Percentiles rank a stretch among this genome's conserved stretches.
phyloP scores from a whole-genome alignment of 2,888 invertebrate species.

The Diaphora mendica region DNA sequence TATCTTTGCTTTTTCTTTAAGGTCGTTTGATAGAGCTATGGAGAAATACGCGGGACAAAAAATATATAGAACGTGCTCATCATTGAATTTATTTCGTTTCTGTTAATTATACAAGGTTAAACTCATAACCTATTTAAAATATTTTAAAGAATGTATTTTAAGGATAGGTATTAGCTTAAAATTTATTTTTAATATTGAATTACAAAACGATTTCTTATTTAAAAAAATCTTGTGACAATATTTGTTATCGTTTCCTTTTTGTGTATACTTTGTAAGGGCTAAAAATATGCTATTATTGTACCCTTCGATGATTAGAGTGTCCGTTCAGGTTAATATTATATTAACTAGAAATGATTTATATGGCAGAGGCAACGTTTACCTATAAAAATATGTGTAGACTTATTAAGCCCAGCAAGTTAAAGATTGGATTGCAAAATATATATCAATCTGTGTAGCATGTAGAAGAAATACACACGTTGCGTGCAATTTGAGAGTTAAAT shows the following conservation, averaged over 20 bases:
- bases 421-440: background rate
- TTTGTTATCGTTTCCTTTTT: background rate
- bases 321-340: too few relatives aligned
- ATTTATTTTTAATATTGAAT: background rate
- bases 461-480: background rate
- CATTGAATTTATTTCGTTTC: constrained; percentile 1
- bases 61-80: constrained; percentile 9
- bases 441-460: background rate
- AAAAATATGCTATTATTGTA: too few relatives aligned
- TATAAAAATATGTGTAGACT: too few relatives aligned
- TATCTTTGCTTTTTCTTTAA: constrained; percentile 53
- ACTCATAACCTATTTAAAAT: background rate
- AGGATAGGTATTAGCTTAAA: background rate
- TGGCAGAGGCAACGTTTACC: too few relatives aligned
- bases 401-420: background rate
- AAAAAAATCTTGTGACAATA: background rate
- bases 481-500: background rate
- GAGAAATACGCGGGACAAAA: constrained; percentile 9
- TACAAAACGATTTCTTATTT: background rate
- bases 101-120: background rate
- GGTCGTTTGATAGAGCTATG: constrained; percentile 19
- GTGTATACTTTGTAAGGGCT: too few relatives aligned
- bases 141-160: background rate
- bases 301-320: too few relatives aligned
- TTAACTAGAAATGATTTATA: too few relatives aligned